Base-by-base conservation (phyloP, 2,888 invertebrate genomes). In the Argyra leucocephala region DNA sequence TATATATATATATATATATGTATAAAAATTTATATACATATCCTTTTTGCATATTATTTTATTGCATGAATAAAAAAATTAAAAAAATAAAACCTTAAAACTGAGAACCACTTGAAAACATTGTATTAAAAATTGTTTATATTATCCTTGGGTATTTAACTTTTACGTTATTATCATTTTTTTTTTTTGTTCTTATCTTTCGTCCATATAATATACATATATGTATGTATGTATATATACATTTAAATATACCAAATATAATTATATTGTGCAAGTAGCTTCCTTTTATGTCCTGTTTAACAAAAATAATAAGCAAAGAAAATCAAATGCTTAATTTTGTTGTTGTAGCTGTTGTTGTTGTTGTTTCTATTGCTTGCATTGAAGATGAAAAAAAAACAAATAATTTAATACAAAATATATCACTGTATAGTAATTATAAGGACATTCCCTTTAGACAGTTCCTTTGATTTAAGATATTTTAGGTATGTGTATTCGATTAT, bases 101-200 rank as follows among this genome's bases (percentile, higher is more conserved):
- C 12, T 48, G 48, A 48, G 48, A 48, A 48, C 48, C 48, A 48
- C 48, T 48, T 48, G 48, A 48, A 48, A 48, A 48, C 48, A 48
- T 48, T 48, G 48, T 48, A 48, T 48, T 48, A 48, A 48, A 48
- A 48, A 48, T 48, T 48, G 48, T 48, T 48, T 48, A 48, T 48
- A 48, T 48, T 48, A 48, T 48, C 48, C 48, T 48, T 48, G 48
- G 48, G 48, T 48, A 48, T 48, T 48, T 48, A 48, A 48, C 48
- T 48, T 48, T 48, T 37, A 10, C 15, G 5, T 31, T 10, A 5
- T 31, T 31, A 31, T 31, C 10, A 31, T 31, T 31, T 31, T 48
- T 48, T 48, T 48, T 15, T 48, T 48, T 48, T 48, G 12, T 48
- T 6, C 3, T 18, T 18, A 2, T 2, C 48, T 48, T 48, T 48